Base-by-base conservation (phyloP, 2,888 invertebrate genomes). In the Drosophila ochracea region DNA sequence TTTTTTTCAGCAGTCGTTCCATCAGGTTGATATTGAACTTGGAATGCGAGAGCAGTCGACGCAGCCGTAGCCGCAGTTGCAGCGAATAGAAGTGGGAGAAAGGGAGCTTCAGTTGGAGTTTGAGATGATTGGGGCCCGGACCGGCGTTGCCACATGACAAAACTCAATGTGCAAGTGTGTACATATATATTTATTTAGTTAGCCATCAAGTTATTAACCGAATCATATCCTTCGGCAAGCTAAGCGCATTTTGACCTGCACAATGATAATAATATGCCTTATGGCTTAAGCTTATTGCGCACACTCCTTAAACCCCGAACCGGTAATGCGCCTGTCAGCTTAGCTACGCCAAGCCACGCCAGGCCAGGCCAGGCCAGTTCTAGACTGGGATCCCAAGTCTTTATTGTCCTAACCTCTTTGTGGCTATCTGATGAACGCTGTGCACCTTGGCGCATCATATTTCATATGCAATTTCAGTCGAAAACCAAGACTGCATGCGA, bases 381-480 rank as follows among this genome's bases (percentile, higher is more conserved):
- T 47, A 25, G 49, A 31, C 68, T 43, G 30, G 49, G 41, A 35
- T 35, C 54, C n/a, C 30, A 41, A n/a, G 49, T 59, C 33, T 86
- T 71, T 81, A 72, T 73, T n/a, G 82, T 52, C 64, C 52, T 53
- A 69, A 68, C 72, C 79, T 69, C 78, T 78, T 69, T 69, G 67
- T 25, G 53, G 53, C 72, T 83, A 84, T 86, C 87, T 72, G 86
- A 80, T 84, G 86, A 68, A 50, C 47, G 76, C 55, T 60, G 52
- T 67, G 68, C 69, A 58, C 64, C 76, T 58, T 68, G 69, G 80
- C 68, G 81, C 81, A 52, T 81, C 86, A 76, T 64, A 82, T 71
- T 89, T 82, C 84, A 82, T 79, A 74, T 81, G 81, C 73, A 76
- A 76, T 78, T 86, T 69, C 37, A 50, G 47, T 68, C 30, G 49